Percentiles rank a stretch among this genome's conserved stretches.
These are phyloP conservation scores for Cephus runcator DNA, from an alignment of 2,888 invertebrate genomes.

Conservation along the genomic window DNA sequence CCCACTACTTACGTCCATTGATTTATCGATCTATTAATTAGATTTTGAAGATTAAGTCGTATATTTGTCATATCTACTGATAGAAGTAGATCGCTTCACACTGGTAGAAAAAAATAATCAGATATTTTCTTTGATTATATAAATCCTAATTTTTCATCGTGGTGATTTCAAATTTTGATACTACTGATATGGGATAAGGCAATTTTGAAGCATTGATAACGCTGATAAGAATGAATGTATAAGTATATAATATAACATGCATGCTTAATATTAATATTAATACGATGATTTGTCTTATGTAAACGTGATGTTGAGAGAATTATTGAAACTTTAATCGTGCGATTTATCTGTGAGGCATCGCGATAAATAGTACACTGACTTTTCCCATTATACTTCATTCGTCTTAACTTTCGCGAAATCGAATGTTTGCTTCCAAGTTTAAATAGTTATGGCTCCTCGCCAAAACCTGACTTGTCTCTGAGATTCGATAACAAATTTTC, in stretches of 20 bases:
- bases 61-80: too few species aligned
- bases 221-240: not conserved
- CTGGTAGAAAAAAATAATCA: too few species aligned
- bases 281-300: too few species aligned
- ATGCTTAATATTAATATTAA: too few species aligned
- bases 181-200: too few species aligned
- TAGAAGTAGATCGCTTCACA: too few species aligned
- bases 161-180: too few species aligned
- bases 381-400: slow-evolving; percentile 8
- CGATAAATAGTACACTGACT: not conserved
- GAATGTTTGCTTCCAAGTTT: slow-evolving; percentile 30
- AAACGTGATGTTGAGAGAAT: too few species aligned
- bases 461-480: not conserved
- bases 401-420: slow-evolving; percentile 13
- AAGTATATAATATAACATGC: not conserved
- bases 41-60: not conserved
- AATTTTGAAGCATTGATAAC: too few species aligned
- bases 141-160: too few species aligned
- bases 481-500: slow-evolving; percentile 16
- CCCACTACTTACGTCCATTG: not conserved
- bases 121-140: too few species aligned
- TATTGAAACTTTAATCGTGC: slow-evolving; percentile 34
- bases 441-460: slow-evolving; percentile 31
- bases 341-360: slow-evolving; percentile 25
- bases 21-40: not conserved